Conservation (phyloP, 2,113 vertebrate species). For the Beaufortia kweichowensis region DNA sequence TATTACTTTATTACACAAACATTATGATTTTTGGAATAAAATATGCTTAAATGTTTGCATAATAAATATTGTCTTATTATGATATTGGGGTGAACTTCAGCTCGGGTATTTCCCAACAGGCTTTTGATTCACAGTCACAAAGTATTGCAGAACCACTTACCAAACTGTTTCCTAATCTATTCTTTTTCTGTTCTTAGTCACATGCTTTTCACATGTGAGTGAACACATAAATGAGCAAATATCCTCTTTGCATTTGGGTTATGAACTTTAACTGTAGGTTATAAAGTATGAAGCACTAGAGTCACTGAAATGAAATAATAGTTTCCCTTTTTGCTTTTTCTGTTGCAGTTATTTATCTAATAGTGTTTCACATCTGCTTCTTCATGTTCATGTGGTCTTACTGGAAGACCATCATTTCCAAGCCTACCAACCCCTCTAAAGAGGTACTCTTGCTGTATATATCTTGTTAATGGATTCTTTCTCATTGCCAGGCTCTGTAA, state of each 20-base stretch:
- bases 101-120: too few relatives aligned
- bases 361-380: constrained; percentile 94
- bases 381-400: constrained; percentile 97
- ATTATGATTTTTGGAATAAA: too few relatives aligned
- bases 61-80: too few relatives aligned
- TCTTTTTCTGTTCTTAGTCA: background rate
- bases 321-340: background rate
- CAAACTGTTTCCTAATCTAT: constrained; percentile 16
- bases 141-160: background rate
- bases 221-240: background rate
- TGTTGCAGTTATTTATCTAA: constrained; percentile 88
- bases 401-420: constrained; percentile 95
- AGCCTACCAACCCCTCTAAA: constrained; percentile 87
- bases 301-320: background rate
- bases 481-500: background rate
- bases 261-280: background rate
- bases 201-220: constrained; percentile 15
- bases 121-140: too few relatives aligned
- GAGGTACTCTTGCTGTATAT: constrained; percentile 77
- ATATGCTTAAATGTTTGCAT: too few relatives aligned
- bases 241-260: background rate
- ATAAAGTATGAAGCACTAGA: background rate
- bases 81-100: too few relatives aligned
- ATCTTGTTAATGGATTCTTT: background rate
- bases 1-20: too few relatives aligned